Evolutionary conservation across 1,140 invertebrate genomes (phyloP).

Genomic region (Pogonognathellus flavescens): DNA sequence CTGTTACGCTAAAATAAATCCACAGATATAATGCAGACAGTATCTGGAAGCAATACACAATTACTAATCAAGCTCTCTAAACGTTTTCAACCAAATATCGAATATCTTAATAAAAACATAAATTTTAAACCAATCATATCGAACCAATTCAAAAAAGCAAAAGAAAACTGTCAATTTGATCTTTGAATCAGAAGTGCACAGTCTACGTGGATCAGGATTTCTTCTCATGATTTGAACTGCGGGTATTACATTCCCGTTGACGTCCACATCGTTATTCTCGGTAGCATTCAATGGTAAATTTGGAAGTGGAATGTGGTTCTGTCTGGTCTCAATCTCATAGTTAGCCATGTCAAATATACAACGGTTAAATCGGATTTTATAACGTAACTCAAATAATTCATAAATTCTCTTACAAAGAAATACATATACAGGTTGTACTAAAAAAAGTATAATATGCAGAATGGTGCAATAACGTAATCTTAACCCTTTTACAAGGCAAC

Average conservation of each 20-base stretch:
- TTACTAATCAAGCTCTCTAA: neutral
- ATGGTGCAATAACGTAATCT: too few relatives aligned
- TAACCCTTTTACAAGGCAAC: too few relatives aligned
- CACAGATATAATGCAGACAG: neutral
- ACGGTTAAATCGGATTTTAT: too few relatives aligned
- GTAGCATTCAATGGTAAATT: neutral
- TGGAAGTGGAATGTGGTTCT: neutral
- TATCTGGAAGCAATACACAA: neutral
- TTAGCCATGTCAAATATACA: neutral
- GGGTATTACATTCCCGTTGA: slow-evolving; percentile 30
- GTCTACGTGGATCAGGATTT: neutral
- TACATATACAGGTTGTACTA: too few relatives aligned
- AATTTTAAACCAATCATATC: neutral
- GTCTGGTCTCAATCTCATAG: too few relatives aligned
- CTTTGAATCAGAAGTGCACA: neutral
- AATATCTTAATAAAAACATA: neutral
- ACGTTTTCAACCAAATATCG: neutral
- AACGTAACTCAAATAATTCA: neutral
- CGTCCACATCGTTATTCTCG: neutral
- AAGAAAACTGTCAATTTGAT: neutral
- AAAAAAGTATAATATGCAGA: too few relatives aligned
- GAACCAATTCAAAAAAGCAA: neutral
- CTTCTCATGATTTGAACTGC: slow-evolving; percentile 6
- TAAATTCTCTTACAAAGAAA: neutral
- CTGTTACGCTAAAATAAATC: neutral